Conservation (phyloP, 2,113 vertebrate species). For the Hydropotes inermis region DNA sequence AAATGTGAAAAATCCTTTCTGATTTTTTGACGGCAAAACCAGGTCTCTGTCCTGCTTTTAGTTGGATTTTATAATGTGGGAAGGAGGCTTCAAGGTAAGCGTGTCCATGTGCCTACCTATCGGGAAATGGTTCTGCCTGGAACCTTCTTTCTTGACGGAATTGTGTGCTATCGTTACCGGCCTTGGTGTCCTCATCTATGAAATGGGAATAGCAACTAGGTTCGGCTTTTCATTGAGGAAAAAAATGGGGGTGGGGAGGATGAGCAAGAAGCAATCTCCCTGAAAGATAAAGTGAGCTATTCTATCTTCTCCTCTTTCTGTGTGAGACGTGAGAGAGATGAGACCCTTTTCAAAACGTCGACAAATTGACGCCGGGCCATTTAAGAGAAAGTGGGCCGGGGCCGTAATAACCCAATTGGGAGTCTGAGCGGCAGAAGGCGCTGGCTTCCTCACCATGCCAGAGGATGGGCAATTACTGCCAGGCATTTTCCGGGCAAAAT, state of each 20-base stretch:
- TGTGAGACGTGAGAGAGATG: slow-evolving; percentile 40
- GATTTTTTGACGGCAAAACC: background rate
- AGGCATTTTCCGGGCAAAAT: slow-evolving; percentile 69
- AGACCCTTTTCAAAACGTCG: slow-evolving; percentile 22
- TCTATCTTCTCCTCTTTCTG: background rate
- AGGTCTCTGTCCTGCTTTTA: background rate
- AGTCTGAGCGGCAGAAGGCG: background rate
- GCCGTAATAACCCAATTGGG: slow-evolving; percentile 67
- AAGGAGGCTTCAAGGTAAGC: background rate
- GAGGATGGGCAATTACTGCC: slow-evolving; percentile 60
- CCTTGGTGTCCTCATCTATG: slow-evolving; percentile 11
- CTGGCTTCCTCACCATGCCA: slow-evolving; percentile 33
- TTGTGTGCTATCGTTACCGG: too few relatives aligned
- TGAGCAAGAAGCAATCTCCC: background rate
- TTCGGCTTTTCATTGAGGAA: background rate
- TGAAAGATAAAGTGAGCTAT: background rate
- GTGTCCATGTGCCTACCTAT: fast-evolving
- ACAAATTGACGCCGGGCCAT: slow-evolving; percentile 48
- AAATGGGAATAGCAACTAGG: slow-evolving; percentile 35
- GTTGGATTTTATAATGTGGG: background rate
- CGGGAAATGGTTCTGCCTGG: background rate
- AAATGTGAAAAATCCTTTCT: background rate
- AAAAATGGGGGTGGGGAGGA: background rate
- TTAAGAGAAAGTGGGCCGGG: slow-evolving; percentile 57
- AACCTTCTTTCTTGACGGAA: background rate